Evolutionary conservation across 2,113 vertebrate genomes (phyloP), one percentile per base, ranked within the genome.

Genomic region (Mystacornis crossleyi): DNA sequence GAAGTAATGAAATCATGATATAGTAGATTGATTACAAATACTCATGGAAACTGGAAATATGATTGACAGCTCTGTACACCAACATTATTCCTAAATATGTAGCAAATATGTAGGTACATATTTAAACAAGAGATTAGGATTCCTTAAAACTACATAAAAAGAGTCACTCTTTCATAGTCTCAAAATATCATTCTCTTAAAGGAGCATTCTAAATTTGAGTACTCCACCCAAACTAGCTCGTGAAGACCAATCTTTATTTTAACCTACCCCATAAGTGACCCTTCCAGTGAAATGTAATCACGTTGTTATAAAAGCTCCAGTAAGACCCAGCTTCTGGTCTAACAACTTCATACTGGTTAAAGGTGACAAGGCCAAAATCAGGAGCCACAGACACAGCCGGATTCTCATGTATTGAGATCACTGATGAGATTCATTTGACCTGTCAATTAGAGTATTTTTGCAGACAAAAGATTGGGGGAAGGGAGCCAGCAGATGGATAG

Each of bases 391-490:
- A 57, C 79, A 84, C 26, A 80, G 67, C 10, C 21, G 0, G 72
- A 95, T 97, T 95, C 93, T 96, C 86, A 80, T 73, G 67, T 45
- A 92, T 16, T 92, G 94, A 93, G 71, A 92, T 81, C 95, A 92
- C 90, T 86, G 71, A 81, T 95, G 90, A 93, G 75, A 95, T 82
- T 90, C 6, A 0, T 93, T 96, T 95, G 95, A 93, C 88, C 94
- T 89, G 89, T 89, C 96, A 97, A 92, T 96, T 96, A 95, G 71
- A 66, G 71, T 90, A 92, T 81, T 93, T 95, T 10, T 95, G 80
- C 23, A 92, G 60, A 97, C 92, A 95, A 95, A 96, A 88, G 94
- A 66, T 42, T 62, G 94, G 86, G 90, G 95, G 96, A 88, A 93
- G 95, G 92, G 90, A 93, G 75, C 54, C 92, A 86, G 67, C 90